Base-by-base conservation (phyloP, 1,140 invertebrate genomes). In the Palaemon carinicauda region DNA sequence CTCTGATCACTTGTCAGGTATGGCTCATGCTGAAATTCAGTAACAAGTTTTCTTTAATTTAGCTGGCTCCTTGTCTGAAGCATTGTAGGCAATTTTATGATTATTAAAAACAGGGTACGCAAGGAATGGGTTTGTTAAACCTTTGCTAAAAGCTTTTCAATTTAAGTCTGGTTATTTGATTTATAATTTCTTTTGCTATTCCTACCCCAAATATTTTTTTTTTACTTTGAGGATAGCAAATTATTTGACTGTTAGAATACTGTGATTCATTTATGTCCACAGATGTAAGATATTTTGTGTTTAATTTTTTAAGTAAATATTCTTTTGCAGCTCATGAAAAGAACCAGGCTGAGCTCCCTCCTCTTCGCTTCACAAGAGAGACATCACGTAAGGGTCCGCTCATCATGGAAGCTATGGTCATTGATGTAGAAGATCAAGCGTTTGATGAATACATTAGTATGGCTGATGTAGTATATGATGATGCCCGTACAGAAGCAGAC, bases 331-430 rank as follows among this genome's bases (percentile, higher is more conserved):
- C 77, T 51, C 86, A 89, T 91, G 96, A 96, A 91, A 95, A 96
- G 86, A 96, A 96, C 91, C 94, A 97, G 4, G 94, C 97, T 1
- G 96, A 97, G 91, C 91, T 98, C n/a, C 96, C 96, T 21, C 96
- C 96, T 15, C 92, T 98, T 90, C 92, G 96, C 83, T 97, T 97
- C 91, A 94, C 96, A 0, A 97, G 97, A 91, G 96, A 98, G 92
- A 96, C 96, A 0, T 96, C 96, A 0, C 96, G 94, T 31, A 96
- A 96, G 2, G 96, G 96, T 21, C 96, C 96, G 91, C 92, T 97
- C 5, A 90, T 96, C 0, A 96, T 97, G 96, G 96, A 97, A 92
- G 96, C 96, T 1, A 95, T 97, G 21, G 95, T 98, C 4, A 97
- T 97, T 77, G 96, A 98, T 89, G 96, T 98, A n/a, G 94, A 95